Evolutionary conservation across 2,113 vertebrate species (phyloP).

Genomic region (Sinocyclocheilus grahami): DNA sequence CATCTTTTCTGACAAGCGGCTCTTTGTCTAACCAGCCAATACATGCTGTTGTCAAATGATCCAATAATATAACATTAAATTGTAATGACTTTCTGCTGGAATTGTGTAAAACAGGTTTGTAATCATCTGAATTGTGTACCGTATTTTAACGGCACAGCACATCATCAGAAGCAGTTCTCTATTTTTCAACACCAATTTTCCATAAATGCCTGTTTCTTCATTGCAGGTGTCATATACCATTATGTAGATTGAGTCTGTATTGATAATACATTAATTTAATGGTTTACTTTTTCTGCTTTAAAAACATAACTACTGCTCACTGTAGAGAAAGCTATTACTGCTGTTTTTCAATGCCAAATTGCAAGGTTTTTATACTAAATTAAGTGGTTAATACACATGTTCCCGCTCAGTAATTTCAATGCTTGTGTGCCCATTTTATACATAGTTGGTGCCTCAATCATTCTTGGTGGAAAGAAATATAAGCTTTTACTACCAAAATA

Average conservation of each 20-base stretch:
- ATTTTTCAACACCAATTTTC: conserved; percentile 17
- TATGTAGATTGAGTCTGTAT: conserved; percentile 62
- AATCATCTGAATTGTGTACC: conserved; percentile 42
- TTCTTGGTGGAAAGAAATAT: neutral
- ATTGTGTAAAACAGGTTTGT: conserved; percentile 47
- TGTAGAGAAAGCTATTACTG: conserved; percentile 7
- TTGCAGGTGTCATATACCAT: conserved; percentile 51
- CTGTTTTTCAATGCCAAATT: neutral
- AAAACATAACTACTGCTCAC: conserved; percentile 16
- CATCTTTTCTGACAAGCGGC: neutral
- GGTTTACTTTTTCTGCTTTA: neutral
- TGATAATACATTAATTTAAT: conserved; percentile 14
- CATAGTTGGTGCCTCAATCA: neutral
- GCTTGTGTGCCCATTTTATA: neutral
- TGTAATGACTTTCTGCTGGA: conserved; percentile 53
- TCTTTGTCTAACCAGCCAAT: neutral
- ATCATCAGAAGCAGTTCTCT: neutral
- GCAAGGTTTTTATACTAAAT: conserved; percentile 29
- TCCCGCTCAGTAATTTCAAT: neutral
- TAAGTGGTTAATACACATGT: conserved; percentile 16
- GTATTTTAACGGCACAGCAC: conserved; percentile 33
- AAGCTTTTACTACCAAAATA: neutral
- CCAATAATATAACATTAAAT: conserved; percentile 58
- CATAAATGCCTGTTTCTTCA: conserved; percentile 62
- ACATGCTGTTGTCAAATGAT: conserved; percentile 38